Evolutionary conservation across 2,888 invertebrate species (phyloP).

Genomic region (Drosophila longiperda): DNA sequence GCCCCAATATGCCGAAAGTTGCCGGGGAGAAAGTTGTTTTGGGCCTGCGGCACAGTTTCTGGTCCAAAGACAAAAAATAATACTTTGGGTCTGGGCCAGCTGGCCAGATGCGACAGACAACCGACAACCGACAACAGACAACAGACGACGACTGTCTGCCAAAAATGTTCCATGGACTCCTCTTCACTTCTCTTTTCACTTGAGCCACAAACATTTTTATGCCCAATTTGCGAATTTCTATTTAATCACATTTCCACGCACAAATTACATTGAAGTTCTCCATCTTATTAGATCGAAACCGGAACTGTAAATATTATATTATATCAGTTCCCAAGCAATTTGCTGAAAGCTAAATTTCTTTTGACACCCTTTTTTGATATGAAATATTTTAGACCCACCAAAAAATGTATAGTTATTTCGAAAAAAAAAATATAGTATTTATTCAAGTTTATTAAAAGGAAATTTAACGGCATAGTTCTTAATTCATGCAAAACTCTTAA

Average conservation of each 20-base stretch:
- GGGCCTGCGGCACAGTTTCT: slow-evolving; percentile 57
- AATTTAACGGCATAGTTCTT: neutral
- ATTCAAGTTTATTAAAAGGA: neutral
- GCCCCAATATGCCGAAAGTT: neutral
- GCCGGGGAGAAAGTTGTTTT: slow-evolving; percentile 71
- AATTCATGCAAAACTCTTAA: no score
- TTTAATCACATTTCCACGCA: neutral
- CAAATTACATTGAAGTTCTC: neutral
- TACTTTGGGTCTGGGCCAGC: slow-evolving; percentile 56
- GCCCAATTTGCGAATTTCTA: slow-evolving; percentile 5
- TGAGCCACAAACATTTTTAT: neutral
- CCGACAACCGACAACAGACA: slow-evolving; percentile 4
- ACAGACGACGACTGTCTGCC: slow-evolving; percentile 26
- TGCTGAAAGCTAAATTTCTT: neutral
- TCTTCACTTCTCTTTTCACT: slow-evolving; percentile 9
- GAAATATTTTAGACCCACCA: no score
- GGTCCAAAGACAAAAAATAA: slow-evolving; percentile 51
- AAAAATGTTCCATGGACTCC: slow-evolving; percentile 15
- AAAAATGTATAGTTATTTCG: no score
- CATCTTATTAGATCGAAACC: neutral
- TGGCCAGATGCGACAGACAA: slow-evolving; percentile 38
- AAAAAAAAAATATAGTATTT: fast-evolving
- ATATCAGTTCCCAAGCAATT: neutral
- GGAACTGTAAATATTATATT: neutral
- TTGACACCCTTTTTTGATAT: neutral